Conservation (phyloP, 2,888 invertebrate genomes). For the Amiota minor region DNA sequence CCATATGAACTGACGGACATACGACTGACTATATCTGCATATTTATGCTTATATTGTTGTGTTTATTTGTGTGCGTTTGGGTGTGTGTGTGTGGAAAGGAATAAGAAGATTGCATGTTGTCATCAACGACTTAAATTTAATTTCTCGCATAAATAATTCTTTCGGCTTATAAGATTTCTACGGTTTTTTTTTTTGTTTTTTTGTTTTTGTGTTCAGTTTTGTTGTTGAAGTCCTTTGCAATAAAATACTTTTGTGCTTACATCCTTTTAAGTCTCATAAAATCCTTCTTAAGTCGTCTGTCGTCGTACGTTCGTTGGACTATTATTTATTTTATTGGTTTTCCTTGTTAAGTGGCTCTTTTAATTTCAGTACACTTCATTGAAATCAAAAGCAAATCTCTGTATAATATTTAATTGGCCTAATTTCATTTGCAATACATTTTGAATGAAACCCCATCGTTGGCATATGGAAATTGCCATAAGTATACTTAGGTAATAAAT, state of each 20-base stretch:
- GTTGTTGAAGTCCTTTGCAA: background rate
- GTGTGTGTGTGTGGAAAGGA: background rate
- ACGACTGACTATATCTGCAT: background rate
- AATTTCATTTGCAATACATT: too few species aligned
- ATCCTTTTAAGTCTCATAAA: background rate
- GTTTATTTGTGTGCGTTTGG: background rate
- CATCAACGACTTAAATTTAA: constrained; percentile 8
- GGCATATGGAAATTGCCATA: too few species aligned
- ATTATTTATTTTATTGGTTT: constrained; percentile 5
- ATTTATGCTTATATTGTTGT: background rate
- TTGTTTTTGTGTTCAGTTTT: background rate
- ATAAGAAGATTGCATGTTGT: background rate
- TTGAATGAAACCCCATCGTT: too few species aligned
- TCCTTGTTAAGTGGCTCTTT: background rate
- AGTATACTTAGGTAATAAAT: too few species aligned
- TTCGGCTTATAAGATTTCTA: background rate
- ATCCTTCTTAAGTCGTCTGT: background rate
- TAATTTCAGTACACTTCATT: too few species aligned
- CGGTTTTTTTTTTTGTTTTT: background rate
- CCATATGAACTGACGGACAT: background rate
- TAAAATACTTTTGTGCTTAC: background rate
- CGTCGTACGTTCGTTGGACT: background rate
- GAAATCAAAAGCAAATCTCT: too few species aligned
- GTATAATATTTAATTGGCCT: too few species aligned
- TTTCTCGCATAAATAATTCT: constrained; percentile 9